Base-by-base conservation (phyloP, 2,797 vertebrate species). In the Numenius phaeopus region DNA sequence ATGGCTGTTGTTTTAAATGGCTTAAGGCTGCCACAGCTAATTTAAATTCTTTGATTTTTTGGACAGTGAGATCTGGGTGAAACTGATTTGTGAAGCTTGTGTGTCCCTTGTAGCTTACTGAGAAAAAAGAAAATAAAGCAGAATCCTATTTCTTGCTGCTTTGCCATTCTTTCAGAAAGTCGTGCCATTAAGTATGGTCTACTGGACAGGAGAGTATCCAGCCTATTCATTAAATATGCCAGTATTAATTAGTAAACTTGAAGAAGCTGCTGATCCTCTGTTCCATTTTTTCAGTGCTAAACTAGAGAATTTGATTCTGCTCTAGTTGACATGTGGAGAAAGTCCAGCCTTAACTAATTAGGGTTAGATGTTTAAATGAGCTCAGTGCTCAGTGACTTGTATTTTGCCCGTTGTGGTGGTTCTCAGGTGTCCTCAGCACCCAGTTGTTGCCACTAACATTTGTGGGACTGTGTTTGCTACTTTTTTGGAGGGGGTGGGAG, bases 1-100 rank as follows among this genome's bases (percentile, higher is more conserved):
- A 76, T 26, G n/a, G 37, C 32, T 61, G 29, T 55, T 92, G 49
- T 57, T 93, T 95, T 57, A 90, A 90, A 81, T 92, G 66, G 34
- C 8, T 57, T 76, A 61, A 52, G 50, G 61, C 11, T 64, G 30
- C 72, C 49, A 79, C 40, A 92, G 44, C 29, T 65, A 44, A 77
- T 92, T 84, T 52, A 52, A 93, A 47, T 69, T 67, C 8, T 59
- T 66, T 89, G 14, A 11, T 39, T 64, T 84, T 84, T 57, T 67
- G 57, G 14, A 85, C 26, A 59, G 29, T 64, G 46, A 49, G 20
- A 86, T 89, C 23, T 9, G 4, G 10, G 15, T 40, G 55, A 71
- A 83, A 67, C 16, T 52, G 39, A 15, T 62, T 77, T 75, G 26
- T 55, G 50, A 90, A 79, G 39, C 14, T 57, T 91, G 40, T 20